Evolutionary conservation across 2,113 vertebrate species (phyloP).

Genomic region (Cottus gobio): DNA sequence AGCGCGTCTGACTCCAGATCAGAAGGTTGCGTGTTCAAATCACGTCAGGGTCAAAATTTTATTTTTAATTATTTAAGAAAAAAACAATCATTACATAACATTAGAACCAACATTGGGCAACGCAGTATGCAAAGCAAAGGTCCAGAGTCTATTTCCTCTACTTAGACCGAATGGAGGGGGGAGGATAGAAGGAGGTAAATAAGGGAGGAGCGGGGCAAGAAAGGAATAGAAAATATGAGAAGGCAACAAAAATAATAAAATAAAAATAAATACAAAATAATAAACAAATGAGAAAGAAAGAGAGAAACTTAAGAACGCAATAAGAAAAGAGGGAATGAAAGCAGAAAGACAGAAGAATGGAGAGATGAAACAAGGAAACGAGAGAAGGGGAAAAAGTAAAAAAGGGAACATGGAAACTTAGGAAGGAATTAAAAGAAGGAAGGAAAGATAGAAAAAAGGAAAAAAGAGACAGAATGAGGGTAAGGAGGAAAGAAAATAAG

Average conservation of each 20-base stretch:
- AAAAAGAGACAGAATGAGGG: too few species aligned
- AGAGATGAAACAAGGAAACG: neutral
- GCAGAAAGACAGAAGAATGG: neutral
- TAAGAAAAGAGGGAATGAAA: neutral
- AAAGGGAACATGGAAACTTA: neutral
- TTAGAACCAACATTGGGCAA: too few species aligned
- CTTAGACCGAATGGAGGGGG: neutral
- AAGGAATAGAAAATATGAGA: neutral
- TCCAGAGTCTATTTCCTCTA: neutral
- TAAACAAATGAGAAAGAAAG: too few species aligned
- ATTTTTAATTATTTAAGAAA: neutral
- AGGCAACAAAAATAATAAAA: neutral
- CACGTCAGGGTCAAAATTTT: neutral
- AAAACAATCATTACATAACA: too few species aligned
- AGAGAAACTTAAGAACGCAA: neutral
- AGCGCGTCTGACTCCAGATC: constrained; percentile 10
- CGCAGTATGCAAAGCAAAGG: neutral
- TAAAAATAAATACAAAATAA: too few species aligned
- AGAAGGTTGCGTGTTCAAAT: constrained; percentile 16
- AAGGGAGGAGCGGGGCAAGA: neutral
- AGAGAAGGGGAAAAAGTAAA: too few species aligned
- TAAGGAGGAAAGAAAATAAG: neutral
- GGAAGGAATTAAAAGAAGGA: neutral
- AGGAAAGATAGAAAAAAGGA: too few species aligned
- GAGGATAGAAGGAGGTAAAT: neutral